Percentiles rank a stretch among this genome's conserved stretches.
Evolutionary conservation across 1,140 invertebrate genomes (phyloP).

Genomic region (Dendroctonus valens): DNA sequence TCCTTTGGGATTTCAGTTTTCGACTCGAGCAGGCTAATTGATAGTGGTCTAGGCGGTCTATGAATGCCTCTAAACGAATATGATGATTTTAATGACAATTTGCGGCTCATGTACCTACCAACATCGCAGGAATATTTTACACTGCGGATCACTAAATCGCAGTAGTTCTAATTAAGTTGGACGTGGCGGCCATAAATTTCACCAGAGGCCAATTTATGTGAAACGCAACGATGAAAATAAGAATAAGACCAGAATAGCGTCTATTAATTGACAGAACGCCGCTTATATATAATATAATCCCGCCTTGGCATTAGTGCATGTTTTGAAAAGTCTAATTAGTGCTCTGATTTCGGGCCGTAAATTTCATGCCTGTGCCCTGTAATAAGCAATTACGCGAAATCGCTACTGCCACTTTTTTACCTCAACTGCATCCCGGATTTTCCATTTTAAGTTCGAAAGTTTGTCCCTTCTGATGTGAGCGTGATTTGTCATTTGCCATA

Average conservation of each 20-base stretch:
- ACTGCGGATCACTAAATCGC: slow-evolving; percentile 38
- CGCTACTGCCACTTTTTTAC: no score
- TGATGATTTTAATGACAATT: slow-evolving; percentile 17
- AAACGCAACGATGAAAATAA: slow-evolving; percentile 36
- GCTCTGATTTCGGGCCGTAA: slow-evolving; percentile 20
- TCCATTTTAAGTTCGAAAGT: no score
- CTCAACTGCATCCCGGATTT: no score
- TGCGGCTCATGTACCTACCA: slow-evolving; percentile 17
- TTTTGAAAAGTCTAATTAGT: slow-evolving; percentile 30
- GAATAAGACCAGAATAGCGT: slow-evolving; percentile 39
- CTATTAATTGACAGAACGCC: slow-evolving; percentile 40
- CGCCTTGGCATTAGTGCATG: slow-evolving; percentile 29
- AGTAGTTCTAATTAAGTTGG: slow-evolving; percentile 42
- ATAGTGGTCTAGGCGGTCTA: no score
- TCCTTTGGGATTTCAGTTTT: no score
- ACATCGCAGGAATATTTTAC: slow-evolving; percentile 31
- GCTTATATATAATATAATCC: slow-evolving; percentile 25
- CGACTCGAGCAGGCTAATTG: no score
- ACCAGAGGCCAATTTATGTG: slow-evolving; percentile 40
- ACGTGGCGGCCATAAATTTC: slow-evolving; percentile 40
- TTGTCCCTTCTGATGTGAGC: no score
- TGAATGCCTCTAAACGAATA: no score
- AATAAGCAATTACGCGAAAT: slow-evolving; percentile 13
- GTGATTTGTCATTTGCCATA: no score
- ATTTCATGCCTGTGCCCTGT: slow-evolving; percentile 7